A percentile compares a stretch with the other conserved stretches of the same genome.
phyloP scores from a whole-genome alignment of 2,113 vertebrate genomes.

The Cyprinus carpio region DNA sequence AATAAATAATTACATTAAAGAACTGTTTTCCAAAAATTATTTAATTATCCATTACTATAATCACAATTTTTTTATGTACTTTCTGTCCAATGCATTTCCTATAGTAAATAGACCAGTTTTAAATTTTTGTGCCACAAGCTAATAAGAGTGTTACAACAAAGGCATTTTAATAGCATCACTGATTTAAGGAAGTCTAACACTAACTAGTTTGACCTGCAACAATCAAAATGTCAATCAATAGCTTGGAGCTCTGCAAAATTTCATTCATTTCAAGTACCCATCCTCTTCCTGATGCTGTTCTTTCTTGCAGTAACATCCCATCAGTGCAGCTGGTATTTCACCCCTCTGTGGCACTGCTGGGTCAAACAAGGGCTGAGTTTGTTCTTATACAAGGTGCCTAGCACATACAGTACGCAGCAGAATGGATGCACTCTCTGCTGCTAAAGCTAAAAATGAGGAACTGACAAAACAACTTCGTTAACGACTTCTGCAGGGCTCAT shows the following conservation, averaged over 20 bases:
- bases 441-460: constrained; percentile 3
- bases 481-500: constrained; percentile 33
- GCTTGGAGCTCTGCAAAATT: constrained; percentile 8
- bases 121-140: not conserved
- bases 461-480: constrained; percentile 1
- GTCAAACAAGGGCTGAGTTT: not conserved
- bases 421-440: not conserved
- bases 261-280: not conserved
- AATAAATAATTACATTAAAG: too few relatives aligned
- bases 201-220: not conserved
- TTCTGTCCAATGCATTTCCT: too few relatives aligned
- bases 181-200: constrained; percentile 21
- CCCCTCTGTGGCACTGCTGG: not conserved
- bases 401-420: not conserved
- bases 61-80: too few relatives aligned
- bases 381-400: not conserved
- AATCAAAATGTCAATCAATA: constrained; percentile 34
- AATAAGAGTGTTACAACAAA: not conserved
- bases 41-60: too few relatives aligned
- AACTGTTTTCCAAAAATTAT: too few relatives aligned
- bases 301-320: not conserved
- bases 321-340: not conserved
- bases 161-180: constrained; percentile 1
- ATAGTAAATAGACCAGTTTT: too few relatives aligned
- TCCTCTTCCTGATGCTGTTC: not conserved